Evolutionary conservation across 2,113 vertebrate species (phyloP).

Genomic region (Callorhinus ursinus): DNA sequence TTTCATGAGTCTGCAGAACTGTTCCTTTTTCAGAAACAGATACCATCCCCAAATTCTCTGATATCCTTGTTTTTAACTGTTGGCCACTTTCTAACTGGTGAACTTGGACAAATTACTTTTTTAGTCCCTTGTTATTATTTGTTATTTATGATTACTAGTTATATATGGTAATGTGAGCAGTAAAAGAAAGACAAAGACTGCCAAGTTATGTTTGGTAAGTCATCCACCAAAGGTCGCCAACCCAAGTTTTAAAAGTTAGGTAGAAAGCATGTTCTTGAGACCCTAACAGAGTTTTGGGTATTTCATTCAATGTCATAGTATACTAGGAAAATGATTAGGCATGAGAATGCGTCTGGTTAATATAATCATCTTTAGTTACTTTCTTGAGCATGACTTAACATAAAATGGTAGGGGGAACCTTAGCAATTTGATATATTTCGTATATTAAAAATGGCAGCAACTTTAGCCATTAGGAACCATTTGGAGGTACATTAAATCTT

Average conservation of each 20-base stretch:
- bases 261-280: background rate
- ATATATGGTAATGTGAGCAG: background rate
- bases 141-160: background rate
- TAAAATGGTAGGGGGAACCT: background rate
- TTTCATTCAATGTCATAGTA: background rate
- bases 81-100: background rate
- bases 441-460: background rate
- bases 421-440: background rate
- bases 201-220: background rate
- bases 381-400: background rate
- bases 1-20: background rate
- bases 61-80: background rate
- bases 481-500: background rate
- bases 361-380: background rate
- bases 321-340: conserved; percentile 10
- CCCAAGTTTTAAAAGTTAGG: background rate
- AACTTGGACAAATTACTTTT: background rate
- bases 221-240: background rate
- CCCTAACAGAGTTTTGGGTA: background rate
- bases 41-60: background rate
- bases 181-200: background rate
- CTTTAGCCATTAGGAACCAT: background rate
- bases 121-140: background rate
- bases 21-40: background rate
- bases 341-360: background rate